Conservation (phyloP, 2,797 vertebrate genomes). For the Crocodylus rhombifer region DNA sequence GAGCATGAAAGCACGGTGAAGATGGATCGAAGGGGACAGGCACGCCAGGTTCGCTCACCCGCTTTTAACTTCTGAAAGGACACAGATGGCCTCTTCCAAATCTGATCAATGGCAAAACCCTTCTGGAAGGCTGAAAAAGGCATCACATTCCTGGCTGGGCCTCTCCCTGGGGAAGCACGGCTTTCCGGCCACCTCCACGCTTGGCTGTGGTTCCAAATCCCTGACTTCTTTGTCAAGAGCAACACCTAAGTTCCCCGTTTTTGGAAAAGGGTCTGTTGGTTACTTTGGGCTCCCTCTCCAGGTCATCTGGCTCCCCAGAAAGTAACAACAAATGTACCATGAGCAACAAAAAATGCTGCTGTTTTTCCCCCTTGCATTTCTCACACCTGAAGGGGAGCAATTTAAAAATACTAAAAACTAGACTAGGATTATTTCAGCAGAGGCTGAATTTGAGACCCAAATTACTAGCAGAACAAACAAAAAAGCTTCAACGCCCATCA, state of each 20-base stretch:
- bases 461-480: fast-evolving
- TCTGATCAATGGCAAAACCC: slow-evolving; percentile 6
- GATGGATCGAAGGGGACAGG: background rate
- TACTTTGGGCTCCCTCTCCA: slow-evolving; percentile 64
- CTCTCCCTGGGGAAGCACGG: background rate
- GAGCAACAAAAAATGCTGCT: fast-evolving
- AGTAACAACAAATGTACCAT: fast-evolving
- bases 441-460: background rate
- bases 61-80: background rate
- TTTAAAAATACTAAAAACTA: fast-evolving
- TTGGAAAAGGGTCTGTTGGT: background rate
- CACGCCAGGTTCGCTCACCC: background rate
- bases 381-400: fast-evolving
- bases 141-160: background rate
- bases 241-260: background rate
- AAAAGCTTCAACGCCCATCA: fast-evolving
- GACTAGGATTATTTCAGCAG: fast-evolving
- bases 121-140: background rate
- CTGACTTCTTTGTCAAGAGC: background rate
- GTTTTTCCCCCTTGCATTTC: fast-evolving
- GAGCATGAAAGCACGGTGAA: background rate
- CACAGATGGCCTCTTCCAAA: background rate
- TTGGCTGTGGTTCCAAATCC: background rate
- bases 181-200: background rate
- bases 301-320: slow-evolving; percentile 47